These are phyloP conservation scores for Antheraea pernyi DNA, from an alignment of 1,140 invertebrate species.

Conservation along the genomic window DNA sequence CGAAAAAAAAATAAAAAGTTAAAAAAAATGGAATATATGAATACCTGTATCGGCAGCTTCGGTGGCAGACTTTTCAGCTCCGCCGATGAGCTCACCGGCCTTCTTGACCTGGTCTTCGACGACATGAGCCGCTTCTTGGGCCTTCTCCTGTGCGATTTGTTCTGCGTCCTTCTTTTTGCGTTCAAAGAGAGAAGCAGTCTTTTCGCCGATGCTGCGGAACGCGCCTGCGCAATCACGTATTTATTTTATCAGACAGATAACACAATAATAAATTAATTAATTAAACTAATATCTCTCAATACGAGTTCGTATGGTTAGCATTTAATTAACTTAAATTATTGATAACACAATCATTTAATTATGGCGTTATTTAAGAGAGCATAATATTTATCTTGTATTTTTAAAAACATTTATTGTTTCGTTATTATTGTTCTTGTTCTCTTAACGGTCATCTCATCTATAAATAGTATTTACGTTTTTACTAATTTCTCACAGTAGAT, in stretches of 20 bases:
- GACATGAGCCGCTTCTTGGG: constrained; percentile 75
- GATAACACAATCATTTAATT: no score
- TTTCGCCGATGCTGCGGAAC: constrained; percentile 81
- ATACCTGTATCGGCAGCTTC: constrained; percentile 67
- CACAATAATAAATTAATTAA: background rate
- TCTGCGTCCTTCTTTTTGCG: constrained; percentile 82
- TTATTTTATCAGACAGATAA: background rate
- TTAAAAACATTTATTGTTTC: no score
- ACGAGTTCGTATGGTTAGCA: no score
- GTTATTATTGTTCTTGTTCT: no score
- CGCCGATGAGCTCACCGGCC: constrained; percentile 77
- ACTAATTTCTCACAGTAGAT: no score
- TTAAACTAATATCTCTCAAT: background rate
- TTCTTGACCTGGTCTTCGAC: constrained; percentile 82
- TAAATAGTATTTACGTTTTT: no score
- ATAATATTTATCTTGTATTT: no score
- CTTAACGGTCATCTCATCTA: no score
- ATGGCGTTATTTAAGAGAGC: no score
- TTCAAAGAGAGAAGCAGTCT: constrained; percentile 81
- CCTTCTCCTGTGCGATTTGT: constrained; percentile 80
- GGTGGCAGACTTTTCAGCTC: constrained; percentile 75
- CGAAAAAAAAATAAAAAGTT: no score
- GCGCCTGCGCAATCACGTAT: constrained; percentile 63
- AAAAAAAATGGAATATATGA: constrained; percentile 1
- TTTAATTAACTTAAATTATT: no score